phyloP scores from a whole-genome alignment of 1,140 invertebrate species.

The Eupeodes corollae region DNA sequence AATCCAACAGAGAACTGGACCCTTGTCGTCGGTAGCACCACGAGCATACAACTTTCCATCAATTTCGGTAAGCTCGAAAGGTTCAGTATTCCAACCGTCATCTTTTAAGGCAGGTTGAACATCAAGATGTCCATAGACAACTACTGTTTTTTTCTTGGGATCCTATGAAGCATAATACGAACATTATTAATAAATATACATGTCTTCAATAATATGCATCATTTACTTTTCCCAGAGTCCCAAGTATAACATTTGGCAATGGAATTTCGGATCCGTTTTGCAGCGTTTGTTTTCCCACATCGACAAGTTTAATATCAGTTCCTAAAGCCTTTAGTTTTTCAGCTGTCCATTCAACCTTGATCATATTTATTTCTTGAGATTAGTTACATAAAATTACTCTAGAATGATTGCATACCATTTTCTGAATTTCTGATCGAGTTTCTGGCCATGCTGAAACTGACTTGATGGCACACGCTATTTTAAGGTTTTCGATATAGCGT shows the following conservation, averaged over 20 bases:
- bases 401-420: conserved; percentile 30
- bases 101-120: conserved; percentile 86
- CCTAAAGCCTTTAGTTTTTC: conserved; percentile 65
- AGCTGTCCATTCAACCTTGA: conserved; percentile 59
- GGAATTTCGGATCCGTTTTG: conserved; percentile 59
- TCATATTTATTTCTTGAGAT: not conserved
- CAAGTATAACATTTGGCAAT: conserved; percentile 84
- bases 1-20: conserved; percentile 84
- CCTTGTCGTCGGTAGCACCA: conserved; percentile 92
- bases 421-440: conserved; percentile 37
- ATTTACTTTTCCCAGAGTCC: conserved; percentile 56
- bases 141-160: conserved; percentile 77
- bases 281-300: conserved; percentile 69
- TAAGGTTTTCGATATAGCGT: conserved; percentile 65
- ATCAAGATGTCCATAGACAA: conserved; percentile 96
- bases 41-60: conserved; percentile 87
- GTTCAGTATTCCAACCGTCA: conserved; percentile 94
- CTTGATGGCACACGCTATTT: conserved; percentile 83
- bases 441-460: conserved; percentile 79
- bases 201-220: not conserved
- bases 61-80: conserved; percentile 79
- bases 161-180: conserved; percentile 41
- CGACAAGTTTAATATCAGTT: conserved; percentile 58
- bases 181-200: not conserved
- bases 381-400: not conserved